Percentiles rank a stretch among this genome's conserved stretches.
Conservation (phyloP, 2,113 vertebrate genomes). For the Cyanistes caeruleus region DNA sequence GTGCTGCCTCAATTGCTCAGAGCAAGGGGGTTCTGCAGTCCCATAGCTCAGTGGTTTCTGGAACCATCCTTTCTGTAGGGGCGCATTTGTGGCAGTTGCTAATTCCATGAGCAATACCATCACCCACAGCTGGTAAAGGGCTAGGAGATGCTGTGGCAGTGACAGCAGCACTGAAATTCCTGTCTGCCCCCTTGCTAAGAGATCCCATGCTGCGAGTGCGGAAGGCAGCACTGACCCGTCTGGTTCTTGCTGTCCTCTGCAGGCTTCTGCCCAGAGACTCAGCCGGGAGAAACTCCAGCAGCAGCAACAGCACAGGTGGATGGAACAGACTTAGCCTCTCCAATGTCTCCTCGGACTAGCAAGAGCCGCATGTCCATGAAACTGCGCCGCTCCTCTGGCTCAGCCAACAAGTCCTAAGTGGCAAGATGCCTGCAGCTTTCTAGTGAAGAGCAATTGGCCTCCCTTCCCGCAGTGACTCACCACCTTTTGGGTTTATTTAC, state of each 20-base stretch:
- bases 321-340: conserved; percentile 91
- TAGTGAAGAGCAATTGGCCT: background rate
- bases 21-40: background rate
- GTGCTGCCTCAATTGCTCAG: background rate
- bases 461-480: background rate
- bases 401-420: conserved; percentile 93
- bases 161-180: conserved; percentile 36
- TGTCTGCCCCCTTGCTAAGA: background rate
- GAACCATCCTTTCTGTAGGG: conserved; percentile 10
- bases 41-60: conserved; percentile 18
- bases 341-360: conserved; percentile 98
- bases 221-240: background rate
- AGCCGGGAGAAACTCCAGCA: conserved; percentile 87
- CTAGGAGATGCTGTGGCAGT: conserved; percentile 22
- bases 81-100: background rate
- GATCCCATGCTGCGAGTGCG: fast-evolving
- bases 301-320: conserved; percentile 84
- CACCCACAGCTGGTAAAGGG: conserved; percentile 4
- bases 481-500: fast-evolving
- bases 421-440: conserved; percentile 34
- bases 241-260: conserved; percentile 67
- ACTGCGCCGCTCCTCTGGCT: conserved; percentile 94
- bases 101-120: background rate
- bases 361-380: conserved; percentile 99
- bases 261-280: conserved; percentile 93